These are phyloP conservation scores for Cranoglanis bouderius DNA, from an alignment of 2,113 vertebrate genomes.

Conservation along the genomic window DNA sequence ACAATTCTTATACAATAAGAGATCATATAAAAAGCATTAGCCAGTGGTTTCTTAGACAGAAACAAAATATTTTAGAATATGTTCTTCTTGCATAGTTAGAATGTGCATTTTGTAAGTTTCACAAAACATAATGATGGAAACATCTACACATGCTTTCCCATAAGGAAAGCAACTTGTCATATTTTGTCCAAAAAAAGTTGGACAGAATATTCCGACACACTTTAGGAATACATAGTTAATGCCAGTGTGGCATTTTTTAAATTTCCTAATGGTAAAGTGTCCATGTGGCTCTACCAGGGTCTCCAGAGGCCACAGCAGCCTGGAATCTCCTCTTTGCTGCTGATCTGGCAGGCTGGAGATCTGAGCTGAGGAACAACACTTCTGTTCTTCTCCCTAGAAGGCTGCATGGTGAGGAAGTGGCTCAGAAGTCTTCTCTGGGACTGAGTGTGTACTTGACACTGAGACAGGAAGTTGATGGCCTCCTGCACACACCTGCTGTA, in stretches of 20 bases:
- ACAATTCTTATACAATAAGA: conserved; percentile 1
- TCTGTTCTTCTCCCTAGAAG: conserved; percentile 21
- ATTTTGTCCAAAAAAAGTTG: conserved; percentile 4
- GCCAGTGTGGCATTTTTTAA: conserved; percentile 53
- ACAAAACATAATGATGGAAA: conserved; percentile 18
- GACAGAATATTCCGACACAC: conserved; percentile 43
- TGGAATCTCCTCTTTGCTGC: conserved; percentile 55
- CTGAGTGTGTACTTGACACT: conserved; percentile 28
- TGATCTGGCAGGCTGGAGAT: conserved; percentile 46
- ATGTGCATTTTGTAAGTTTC: background rate
- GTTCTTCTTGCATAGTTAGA: background rate
- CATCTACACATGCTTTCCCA: background rate
- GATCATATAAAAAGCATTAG: background rate
- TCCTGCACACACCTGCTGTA: no score
- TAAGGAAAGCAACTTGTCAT: conserved; percentile 36
- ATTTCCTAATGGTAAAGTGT: conserved; percentile 37
- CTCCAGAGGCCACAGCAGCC: conserved; percentile 27
- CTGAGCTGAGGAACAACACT: conserved; percentile 16
- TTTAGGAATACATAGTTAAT: conserved; percentile 57
- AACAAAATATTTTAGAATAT: background rate
- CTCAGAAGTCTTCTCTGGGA: conserved; percentile 44
- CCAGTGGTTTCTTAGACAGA: background rate
- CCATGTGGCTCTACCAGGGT: conserved; percentile 35
- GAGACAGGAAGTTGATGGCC: no score
- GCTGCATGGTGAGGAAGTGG: conserved; percentile 37